A percentile compares a stretch with the other conserved stretches of the same genome.
phyloP scores from a whole-genome alignment of 2,113 vertebrate species.

The Anolis carolinensis region DNA sequence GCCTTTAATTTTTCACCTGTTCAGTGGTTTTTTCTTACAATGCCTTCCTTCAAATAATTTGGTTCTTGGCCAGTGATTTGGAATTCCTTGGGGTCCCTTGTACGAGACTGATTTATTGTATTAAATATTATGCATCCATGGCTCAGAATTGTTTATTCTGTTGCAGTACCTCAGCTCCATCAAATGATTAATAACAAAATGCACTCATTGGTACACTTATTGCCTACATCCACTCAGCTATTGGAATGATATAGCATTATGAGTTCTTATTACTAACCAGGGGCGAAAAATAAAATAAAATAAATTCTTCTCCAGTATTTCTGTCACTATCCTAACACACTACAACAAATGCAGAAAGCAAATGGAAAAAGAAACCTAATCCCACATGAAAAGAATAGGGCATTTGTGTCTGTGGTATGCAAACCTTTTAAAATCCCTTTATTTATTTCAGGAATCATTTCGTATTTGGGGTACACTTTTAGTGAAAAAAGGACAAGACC shows the following conservation, averaged over 20 bases:
- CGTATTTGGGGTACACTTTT: not conserved
- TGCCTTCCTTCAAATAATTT: constrained; percentile 43
- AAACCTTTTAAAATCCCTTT: constrained; percentile 43
- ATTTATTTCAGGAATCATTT: constrained; percentile 13
- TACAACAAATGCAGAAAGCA: constrained; percentile 41
- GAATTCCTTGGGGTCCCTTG: constrained; percentile 38
- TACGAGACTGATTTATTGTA: constrained; percentile 58
- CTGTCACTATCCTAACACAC: constrained; percentile 28
- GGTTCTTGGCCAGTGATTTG: constrained; percentile 32
- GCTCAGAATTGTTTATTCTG: constrained; percentile 34
- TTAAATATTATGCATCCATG: constrained; percentile 52
- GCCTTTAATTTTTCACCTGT: constrained; percentile 23
- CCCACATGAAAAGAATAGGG: constrained; percentile 46
- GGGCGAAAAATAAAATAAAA: constrained; percentile 55
- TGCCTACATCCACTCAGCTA: constrained; percentile 55
- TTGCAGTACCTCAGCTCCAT: constrained; percentile 33
- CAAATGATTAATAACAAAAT: constrained; percentile 60
- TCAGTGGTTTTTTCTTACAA: constrained; percentile 33
- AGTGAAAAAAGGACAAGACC: not conserved
- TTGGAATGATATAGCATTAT: constrained; percentile 66
- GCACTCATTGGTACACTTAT: constrained; percentile 51
- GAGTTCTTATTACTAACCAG: constrained; percentile 69
- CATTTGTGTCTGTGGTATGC: not conserved
- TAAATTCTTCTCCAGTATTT: constrained; percentile 52
- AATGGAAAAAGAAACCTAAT: constrained; percentile 37